Percentiles rank a stretch among this genome's conserved stretches.
These are phyloP conservation scores for Chauna torquata DNA, from an alignment of 2,113 vertebrate species.

Conservation along the genomic window DNA sequence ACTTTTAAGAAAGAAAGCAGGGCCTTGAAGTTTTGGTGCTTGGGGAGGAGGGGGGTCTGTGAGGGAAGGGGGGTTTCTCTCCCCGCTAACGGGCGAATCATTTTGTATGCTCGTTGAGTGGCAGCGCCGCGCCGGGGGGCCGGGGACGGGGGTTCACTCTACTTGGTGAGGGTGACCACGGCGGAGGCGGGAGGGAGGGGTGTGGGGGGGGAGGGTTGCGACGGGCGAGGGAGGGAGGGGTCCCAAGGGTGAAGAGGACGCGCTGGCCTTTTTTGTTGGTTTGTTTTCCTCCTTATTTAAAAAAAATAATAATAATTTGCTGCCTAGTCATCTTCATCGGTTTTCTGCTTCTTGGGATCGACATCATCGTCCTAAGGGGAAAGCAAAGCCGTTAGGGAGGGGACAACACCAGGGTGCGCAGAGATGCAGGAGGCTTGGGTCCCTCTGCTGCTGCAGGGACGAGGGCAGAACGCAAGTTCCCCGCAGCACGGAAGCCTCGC, in stretches of 20 bases:
- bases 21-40: constrained; percentile 83
- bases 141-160: constrained; percentile 32
- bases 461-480: background rate
- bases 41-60: background rate
- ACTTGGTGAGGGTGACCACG: constrained; percentile 86
- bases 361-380: constrained; percentile 84
- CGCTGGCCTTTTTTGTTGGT: constrained; percentile 72
- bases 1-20: constrained; percentile 87
- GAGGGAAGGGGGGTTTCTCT: background rate
- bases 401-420: rapidly evolving
- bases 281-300: constrained; percentile 65
- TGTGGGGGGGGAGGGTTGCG: constrained; percentile 42
- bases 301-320: constrained; percentile 58
- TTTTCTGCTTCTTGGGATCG: constrained; percentile 97
- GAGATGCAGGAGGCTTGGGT: rapidly evolving
- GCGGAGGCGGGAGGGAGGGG: constrained; percentile 48
- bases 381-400: background rate
- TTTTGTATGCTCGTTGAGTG: constrained; percentile 28
- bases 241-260: constrained; percentile 71
- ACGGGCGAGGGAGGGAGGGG: constrained; percentile 51
- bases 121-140: constrained; percentile 49
- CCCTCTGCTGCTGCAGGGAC: background rate
- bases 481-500: rapidly evolving
- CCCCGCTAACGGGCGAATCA: constrained; percentile 1
- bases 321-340: constrained; percentile 91